A percentile compares a stretch with the other conserved stretches of the same genome.
Evolutionary conservation across 2,888 invertebrate species (phyloP).

Genomic region (Hypomecis punctinalis): DNA sequence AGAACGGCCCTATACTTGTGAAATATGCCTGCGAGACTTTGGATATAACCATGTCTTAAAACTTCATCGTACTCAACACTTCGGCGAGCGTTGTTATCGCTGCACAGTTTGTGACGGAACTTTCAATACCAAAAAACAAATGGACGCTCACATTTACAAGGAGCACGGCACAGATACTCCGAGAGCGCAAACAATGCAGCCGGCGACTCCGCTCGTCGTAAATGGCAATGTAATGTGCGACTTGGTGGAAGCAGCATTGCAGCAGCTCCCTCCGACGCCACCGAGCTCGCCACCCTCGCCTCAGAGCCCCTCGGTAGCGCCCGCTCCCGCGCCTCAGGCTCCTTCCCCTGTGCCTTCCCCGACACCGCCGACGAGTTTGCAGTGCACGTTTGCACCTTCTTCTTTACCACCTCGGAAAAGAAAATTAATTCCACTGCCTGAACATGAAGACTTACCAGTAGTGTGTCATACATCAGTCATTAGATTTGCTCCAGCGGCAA

Average conservation of each 20-base stretch:
- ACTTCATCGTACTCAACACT: constrained; percentile 95
- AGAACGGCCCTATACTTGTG: constrained; percentile 95
- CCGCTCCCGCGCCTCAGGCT: constrained; percentile 51
- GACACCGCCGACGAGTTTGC: constrained; percentile 65
- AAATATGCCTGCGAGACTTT: constrained; percentile 95
- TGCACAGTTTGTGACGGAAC: constrained; percentile 96
- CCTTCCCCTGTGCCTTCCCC: constrained; percentile 61
- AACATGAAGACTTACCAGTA: constrained; percentile 83
- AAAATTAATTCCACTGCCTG: constrained; percentile 89
- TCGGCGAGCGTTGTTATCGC: constrained; percentile 96
- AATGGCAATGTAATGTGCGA: constrained; percentile 77
- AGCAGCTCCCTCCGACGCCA: constrained; percentile 84
- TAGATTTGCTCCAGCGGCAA: constrained; percentile 91
- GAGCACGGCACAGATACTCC: constrained; percentile 83
- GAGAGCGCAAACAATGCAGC: constrained; percentile 60
- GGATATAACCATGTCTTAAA: constrained; percentile 96
- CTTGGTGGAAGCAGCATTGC: constrained; percentile 76
- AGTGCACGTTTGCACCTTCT: constrained; percentile 67
- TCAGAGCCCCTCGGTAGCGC: constrained; percentile 69
- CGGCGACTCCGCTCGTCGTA: constrained; percentile 61
- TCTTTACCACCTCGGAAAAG: constrained; percentile 92
- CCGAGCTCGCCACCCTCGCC: constrained; percentile 84
- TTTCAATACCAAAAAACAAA: constrained; percentile 95
- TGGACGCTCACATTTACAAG: constrained; percentile 93
- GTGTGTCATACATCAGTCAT: constrained; percentile 89